Percentiles rank a stretch among this genome's conserved stretches.
These are phyloP conservation scores for Entosphenus tridentatus DNA, from an alignment of 2,113 vertebrate species.

Conservation along the genomic window DNA sequence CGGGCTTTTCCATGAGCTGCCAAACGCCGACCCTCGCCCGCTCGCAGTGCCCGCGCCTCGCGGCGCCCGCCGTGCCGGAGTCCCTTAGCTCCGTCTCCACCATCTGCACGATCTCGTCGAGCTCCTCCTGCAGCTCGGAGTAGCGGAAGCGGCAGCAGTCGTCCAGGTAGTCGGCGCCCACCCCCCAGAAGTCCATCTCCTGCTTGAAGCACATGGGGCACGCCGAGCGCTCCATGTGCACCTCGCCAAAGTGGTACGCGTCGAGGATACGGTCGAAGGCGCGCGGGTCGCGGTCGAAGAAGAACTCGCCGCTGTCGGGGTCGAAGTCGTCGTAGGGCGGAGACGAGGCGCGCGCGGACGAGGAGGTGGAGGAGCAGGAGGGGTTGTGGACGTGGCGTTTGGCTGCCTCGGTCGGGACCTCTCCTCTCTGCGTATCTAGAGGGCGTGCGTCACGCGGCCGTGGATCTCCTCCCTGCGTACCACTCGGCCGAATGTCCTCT, in stretches of 20 bases:
- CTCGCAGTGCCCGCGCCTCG: conserved; percentile 33
- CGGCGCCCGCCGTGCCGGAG: conserved; percentile 32
- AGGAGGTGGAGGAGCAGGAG: too few species aligned
- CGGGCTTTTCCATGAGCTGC: conserved; percentile 87
- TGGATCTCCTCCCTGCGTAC: too few species aligned
- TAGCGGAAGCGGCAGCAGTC: conserved; percentile 75
- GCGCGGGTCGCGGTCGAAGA: conserved; percentile 86
- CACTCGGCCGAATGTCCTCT: too few species aligned
- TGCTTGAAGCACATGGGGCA: conserved; percentile 89
- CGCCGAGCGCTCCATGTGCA: conserved; percentile 82
- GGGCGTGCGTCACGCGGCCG: too few species aligned
- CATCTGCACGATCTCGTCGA: conserved; percentile 63
- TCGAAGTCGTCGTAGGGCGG: not conserved
- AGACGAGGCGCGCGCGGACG: too few species aligned
- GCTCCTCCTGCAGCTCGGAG: conserved; percentile 66
- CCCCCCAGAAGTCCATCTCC: conserved; percentile 97
- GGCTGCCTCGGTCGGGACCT: too few species aligned
- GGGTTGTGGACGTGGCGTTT: too few species aligned
- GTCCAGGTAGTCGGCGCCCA: conserved; percentile 60
- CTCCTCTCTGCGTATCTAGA: too few species aligned
- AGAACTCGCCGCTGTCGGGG: conserved; percentile 48
- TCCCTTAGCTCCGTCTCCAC: conserved; percentile 73
- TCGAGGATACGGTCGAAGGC: conserved; percentile 82
- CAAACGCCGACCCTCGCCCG: conserved; percentile 56
- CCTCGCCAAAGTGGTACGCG: conserved; percentile 71